Evolutionary conservation across 2,113 vertebrate species (phyloP), one percentile per base, ranked within the genome.

Genomic region (Grammomys dolichurus): DNA sequence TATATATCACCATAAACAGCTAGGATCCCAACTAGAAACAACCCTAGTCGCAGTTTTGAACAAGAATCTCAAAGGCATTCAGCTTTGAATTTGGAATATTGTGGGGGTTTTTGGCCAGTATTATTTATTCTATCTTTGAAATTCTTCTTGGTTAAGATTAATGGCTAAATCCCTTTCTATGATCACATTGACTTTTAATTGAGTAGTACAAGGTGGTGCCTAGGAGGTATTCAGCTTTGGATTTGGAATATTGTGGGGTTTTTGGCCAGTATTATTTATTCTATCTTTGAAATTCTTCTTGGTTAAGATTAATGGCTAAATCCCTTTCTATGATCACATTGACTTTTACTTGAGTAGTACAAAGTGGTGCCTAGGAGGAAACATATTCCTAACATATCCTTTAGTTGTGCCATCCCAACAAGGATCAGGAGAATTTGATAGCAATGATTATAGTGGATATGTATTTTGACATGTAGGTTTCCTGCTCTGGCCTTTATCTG

Each of bases 61-160:
- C 5, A 87, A 26, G 51, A 91, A 95, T 87, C 43, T 81, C 46
- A 87, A 89, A 94, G 26, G 10, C 26, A 77, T 82, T 86, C 90
- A 70, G 11, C 13, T 96, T 95, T 93, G 22, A 31, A 22, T 89
- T 87, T 67, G 16, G 1, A 60, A 46, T 81, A 58, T n/a, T 56
- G 92, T 89, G 46, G 48, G 48, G 5, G 40, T 85, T 56, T 77
- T 93, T 76, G 65, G 63, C 89, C 13, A 26, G 16, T 73, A 72
- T 93, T 91, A 91, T 46, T 92, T 81, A 33, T 8, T 92, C 31
- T 95, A 65, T 16, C 51, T 92, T 94, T 90, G 90, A 91, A 91
- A 91, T 91, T 81, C 33, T 84, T 19, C 81, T 54, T 90, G 28
- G 48, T 28, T 96, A 96, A 94, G 33, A 46, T 33, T 91, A 51